A percentile compares a stretch with the other conserved stretches of the same genome.
Evolutionary conservation across 2,888 invertebrate species (phyloP).

Genomic region (Drosophila recens): DNA sequence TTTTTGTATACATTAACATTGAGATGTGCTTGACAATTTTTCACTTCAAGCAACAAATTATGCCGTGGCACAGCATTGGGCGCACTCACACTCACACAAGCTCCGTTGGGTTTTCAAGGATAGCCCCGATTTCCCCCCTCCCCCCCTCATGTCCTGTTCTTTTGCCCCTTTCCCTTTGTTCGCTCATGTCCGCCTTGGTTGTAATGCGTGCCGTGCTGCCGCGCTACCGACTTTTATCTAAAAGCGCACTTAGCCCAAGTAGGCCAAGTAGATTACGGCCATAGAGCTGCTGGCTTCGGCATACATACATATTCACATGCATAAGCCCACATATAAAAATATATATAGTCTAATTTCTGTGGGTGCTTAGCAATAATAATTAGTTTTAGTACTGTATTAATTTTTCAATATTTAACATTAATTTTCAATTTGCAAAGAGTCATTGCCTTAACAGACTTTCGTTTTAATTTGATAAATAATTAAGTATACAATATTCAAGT

Average conservation of each 20-base stretch:
- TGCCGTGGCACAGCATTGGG: slow-evolving; percentile 78
- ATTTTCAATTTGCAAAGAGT: slow-evolving; percentile 16
- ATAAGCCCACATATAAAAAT: slow-evolving; percentile 1
- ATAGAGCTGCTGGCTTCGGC: slow-evolving; percentile 53
- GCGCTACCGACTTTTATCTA: slow-evolving; percentile 77
- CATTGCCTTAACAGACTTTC: neutral
- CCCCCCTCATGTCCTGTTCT: neutral
- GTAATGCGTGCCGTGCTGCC: slow-evolving; percentile 68
- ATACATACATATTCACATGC: neutral
- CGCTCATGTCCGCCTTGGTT: slow-evolving; percentile 29
- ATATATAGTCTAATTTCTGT: slow-evolving; percentile 1
- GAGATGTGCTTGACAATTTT: slow-evolving; percentile 80
- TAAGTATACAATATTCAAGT: neutral
- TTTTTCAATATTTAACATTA: slow-evolving; percentile 11
- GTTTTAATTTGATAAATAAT: neutral
- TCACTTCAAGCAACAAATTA: slow-evolving; percentile 80
- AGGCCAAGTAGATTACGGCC: slow-evolving; percentile 78
- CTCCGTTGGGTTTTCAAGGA: slow-evolving; percentile 62
- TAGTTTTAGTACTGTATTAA: slow-evolving; percentile 33
- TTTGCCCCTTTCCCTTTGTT: neutral
- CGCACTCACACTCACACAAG: slow-evolving; percentile 59
- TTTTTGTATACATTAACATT: slow-evolving; percentile 72
- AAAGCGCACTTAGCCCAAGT: slow-evolving; percentile 80
- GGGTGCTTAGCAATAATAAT: slow-evolving; percentile 33
- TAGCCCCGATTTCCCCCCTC: slow-evolving; percentile 14